Evolutionary conservation across 2,888 invertebrate genomes (phyloP).

Genomic region (Stenichneumon culpator): DNA sequence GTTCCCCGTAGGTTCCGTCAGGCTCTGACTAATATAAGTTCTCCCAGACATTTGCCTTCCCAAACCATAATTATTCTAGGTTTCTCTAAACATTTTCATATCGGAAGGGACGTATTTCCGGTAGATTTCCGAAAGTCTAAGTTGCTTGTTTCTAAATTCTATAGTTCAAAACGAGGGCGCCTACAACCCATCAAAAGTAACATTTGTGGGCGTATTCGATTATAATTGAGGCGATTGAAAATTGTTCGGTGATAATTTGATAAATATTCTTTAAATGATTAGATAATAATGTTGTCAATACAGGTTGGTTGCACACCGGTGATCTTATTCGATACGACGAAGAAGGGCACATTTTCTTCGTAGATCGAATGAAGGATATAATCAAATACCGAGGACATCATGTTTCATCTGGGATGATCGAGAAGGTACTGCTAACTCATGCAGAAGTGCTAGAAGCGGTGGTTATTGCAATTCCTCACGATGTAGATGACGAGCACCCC

Average conservation of each 20-base stretch:
- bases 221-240: too few relatives aligned
- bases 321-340: conserved; percentile 78
- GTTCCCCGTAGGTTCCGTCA: too few relatives aligned
- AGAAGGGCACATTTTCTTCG: conserved; percentile 75
- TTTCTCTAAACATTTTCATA: too few relatives aligned
- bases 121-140: too few relatives aligned
- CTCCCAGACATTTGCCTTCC: too few relatives aligned
- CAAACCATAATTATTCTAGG: too few relatives aligned
- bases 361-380: conserved; percentile 78
- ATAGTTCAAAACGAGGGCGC: too few relatives aligned
- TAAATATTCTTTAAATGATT: neutral
- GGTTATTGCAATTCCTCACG: conserved; percentile 73
- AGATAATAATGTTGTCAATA: neutral
- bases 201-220: too few relatives aligned
- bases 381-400: conserved; percentile 77
- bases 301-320: conserved; percentile 78
- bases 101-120: too few relatives aligned
- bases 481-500: conserved; percentile 77
- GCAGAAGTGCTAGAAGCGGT: conserved; percentile 74
- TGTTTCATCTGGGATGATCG: conserved; percentile 77
- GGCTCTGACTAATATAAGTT: too few relatives aligned
- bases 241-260: neutral
- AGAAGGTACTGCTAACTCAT: conserved; percentile 73
- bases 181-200: too few relatives aligned
- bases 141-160: too few relatives aligned